A percentile compares a stretch with the other conserved stretches of the same genome.
phyloP scores from a whole-genome alignment of 2,888 invertebrate species.

The Stenodera caucasica region DNA sequence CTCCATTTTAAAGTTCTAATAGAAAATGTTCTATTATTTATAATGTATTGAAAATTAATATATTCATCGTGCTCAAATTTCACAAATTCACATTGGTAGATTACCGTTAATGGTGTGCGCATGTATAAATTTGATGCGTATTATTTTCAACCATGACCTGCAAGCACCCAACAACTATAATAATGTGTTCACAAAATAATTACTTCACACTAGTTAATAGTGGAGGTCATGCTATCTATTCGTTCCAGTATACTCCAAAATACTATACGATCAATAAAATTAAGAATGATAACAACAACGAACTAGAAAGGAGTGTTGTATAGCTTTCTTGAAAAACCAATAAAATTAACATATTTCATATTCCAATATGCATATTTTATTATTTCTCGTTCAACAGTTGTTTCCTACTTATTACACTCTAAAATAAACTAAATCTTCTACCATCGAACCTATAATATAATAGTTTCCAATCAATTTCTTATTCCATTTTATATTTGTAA shows the following conservation, averaged over 20 bases:
- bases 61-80: not conserved
- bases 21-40: too few relatives aligned
- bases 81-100: conserved; percentile 1
- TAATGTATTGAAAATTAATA: not conserved
- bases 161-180: conserved; percentile 4
- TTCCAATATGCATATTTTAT: conserved; percentile 25
- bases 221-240: conserved; percentile 8
- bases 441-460: not conserved
- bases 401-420: conserved; percentile 17
- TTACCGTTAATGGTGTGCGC: conserved; percentile 11
- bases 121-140: conserved; percentile 9
- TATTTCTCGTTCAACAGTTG: conserved; percentile 26
- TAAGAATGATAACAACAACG: too few relatives aligned
- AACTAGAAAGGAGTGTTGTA: too few relatives aligned
- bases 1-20: too few relatives aligned
- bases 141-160: conserved; percentile 13
- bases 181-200: conserved; percentile 10
- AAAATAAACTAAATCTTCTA: not conserved
- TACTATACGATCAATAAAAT: conserved; percentile 3
- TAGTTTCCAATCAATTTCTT: too few relatives aligned
- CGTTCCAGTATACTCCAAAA: not conserved
- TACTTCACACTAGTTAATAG: conserved; percentile 9
- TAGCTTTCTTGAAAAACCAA: too few relatives aligned
- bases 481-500: not conserved
- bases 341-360: too few relatives aligned